phyloP scores from a whole-genome alignment of 2,797 vertebrate genomes.

The Synaphobranchus kaupii region DNA sequence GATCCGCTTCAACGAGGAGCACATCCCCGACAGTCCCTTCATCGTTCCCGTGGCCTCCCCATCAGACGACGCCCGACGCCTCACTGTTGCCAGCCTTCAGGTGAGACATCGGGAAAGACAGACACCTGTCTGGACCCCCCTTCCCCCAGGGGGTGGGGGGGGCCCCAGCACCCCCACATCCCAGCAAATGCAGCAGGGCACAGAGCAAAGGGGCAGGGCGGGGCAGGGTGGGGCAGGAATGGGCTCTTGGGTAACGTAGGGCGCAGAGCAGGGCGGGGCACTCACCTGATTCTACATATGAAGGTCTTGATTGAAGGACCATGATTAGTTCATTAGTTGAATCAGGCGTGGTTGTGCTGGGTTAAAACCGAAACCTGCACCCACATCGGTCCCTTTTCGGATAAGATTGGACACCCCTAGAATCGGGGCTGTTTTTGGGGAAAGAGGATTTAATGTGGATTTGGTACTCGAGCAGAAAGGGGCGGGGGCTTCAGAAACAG shows the following conservation, averaged over 20 bases:
- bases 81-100: constrained; percentile 79
- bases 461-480: too few relatives aligned
- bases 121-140: constrained; percentile 38
- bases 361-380: too few relatives aligned
- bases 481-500: too few relatives aligned
- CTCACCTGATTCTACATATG: too few relatives aligned
- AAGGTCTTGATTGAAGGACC: too few relatives aligned
- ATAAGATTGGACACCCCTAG: too few relatives aligned
- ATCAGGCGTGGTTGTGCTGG: too few relatives aligned
- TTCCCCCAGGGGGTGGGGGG: background rate
- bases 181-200: constrained; percentile 10
- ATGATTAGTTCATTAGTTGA: too few relatives aligned
- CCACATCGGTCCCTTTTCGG: too few relatives aligned
- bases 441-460: too few relatives aligned
- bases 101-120: constrained; percentile 69
- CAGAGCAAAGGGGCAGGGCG: background rate
- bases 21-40: constrained; percentile 73
- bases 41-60: constrained; percentile 68
- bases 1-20: constrained; percentile 74
- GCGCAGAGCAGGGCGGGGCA: too few relatives aligned
- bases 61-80: constrained; percentile 65
- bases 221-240: background rate
- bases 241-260: background rate
- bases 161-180: constrained; percentile 9
- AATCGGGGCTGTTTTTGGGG: too few relatives aligned